Base-by-base conservation (phyloP, 2,113 vertebrate genomes). In the Acanthisitta chloris region DNA sequence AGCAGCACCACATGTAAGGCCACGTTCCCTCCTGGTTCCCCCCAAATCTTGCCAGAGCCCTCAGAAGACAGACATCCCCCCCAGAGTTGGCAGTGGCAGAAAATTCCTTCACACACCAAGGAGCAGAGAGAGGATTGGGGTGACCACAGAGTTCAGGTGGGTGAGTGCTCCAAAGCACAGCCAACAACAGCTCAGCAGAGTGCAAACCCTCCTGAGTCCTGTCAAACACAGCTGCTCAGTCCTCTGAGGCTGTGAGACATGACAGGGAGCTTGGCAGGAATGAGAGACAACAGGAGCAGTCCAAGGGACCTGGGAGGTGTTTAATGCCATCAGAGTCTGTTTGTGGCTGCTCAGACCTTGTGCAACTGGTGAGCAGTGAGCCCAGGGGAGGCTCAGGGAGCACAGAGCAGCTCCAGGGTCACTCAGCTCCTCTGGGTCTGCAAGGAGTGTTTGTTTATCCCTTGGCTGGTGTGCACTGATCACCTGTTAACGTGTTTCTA, bases 11-110 rank as follows among this genome's bases (percentile, higher is more conserved):
- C 66, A 3, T 9, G 11, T 1, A 31, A 24, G 57, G 64, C 82
- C 25, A 14, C 0, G 0, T 13, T 21, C 51, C 54, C 10, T 0
- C 9, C 16, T 4, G 31, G 23, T 10, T 4, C 8, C 61, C 49
- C 72, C 31, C 67, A 16, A 4, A 26, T 18, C 40, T 8, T 17
- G 45, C 58, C 93, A 59, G 74, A 58, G 81, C 69, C 73, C 76
- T 28, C 51, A 2, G 67, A 67, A 86, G 40, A 34, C 78, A 74
- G n/a, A n/a, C 25, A 0, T 17, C 40, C 17, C 59, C 42, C 73
- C 61, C 80, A 40, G 9, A 46, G 64, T 2, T 6, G 58, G 25
- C 15, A n/a, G 66, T 7, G 67, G 10, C 59, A 59, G 82, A 18
- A 59, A 58, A 28, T 13, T 55, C 31, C 86, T 62, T 31, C 59